Conservation (phyloP, 1,140 invertebrate species). For the Hyphantria cunea region DNA sequence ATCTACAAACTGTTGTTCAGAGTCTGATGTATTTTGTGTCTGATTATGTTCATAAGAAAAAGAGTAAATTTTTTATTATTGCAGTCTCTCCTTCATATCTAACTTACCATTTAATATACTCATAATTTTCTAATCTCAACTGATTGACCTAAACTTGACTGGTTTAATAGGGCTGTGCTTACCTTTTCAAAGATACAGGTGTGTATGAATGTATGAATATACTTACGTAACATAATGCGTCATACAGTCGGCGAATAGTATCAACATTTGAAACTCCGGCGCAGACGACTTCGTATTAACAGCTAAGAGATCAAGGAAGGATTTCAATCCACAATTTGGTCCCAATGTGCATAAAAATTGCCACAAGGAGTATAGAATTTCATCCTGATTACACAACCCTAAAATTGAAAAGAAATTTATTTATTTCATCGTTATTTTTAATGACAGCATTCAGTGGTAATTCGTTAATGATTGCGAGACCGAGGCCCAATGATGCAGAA, state of each 20-base stretch:
- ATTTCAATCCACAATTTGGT: constrained; percentile 93
- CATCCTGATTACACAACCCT: constrained; percentile 97
- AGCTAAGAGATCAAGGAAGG: constrained; percentile 93
- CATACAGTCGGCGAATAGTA: constrained; percentile 97
- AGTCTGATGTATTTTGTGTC: no score
- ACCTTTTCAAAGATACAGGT: no score
- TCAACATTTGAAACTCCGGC: constrained; percentile 95
- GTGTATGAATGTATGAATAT: not conserved
- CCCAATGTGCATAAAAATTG: constrained; percentile 94
- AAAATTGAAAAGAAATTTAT: constrained; percentile 26
- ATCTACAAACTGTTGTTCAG: no score
- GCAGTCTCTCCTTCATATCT: no score
- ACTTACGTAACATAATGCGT: constrained; percentile 98
- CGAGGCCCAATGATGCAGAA: no score
- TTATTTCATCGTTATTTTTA: constrained; percentile 7
- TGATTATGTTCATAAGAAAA: no score
- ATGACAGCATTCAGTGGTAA: not conserved
- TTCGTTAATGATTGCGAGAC: no score
- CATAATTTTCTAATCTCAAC: no score
- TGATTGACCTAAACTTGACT: no score
- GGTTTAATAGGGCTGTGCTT: no score
- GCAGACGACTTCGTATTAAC: constrained; percentile 87
- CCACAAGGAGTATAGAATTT: constrained; percentile 95
- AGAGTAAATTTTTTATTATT: no score
- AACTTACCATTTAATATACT: no score